Evolutionary conservation across 2,888 invertebrate genomes (phyloP).

Genomic region (Andrena haemorrhoa): DNA sequence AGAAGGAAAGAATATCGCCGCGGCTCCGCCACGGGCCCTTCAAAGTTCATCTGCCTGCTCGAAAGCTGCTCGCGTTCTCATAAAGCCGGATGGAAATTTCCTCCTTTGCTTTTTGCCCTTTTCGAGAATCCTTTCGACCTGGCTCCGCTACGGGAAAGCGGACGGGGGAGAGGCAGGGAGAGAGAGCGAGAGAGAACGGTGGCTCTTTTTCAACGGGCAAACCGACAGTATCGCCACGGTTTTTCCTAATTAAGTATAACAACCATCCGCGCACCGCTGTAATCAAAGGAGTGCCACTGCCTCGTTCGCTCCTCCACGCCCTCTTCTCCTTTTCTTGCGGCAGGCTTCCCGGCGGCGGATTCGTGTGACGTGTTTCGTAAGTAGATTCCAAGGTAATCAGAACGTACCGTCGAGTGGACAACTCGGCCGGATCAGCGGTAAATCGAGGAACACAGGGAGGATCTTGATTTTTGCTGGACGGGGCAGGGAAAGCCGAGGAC

Average conservation of each 20-base stretch:
- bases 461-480: constrained; percentile 20
- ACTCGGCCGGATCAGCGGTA: background rate
- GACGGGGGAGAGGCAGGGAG: too few species aligned
- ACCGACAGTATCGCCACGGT: constrained; percentile 41
- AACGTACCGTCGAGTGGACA: background rate
- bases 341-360: background rate
- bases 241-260: constrained; percentile 57
- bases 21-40: constrained; percentile 41
- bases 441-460: constrained; percentile 5
- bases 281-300: constrained; percentile 39
- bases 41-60: constrained; percentile 63
- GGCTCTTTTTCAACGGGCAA: constrained; percentile 32
- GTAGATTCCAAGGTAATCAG: background rate
- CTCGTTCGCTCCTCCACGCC: background rate
- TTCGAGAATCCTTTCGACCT: constrained; percentile 57
- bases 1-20: constrained; percentile 46
- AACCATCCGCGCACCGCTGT: constrained; percentile 34
- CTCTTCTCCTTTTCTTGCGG: background rate
- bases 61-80: constrained; percentile 45
- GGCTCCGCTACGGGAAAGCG: constrained; percentile 15
- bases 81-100: constrained; percentile 47
- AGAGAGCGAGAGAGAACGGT: background rate
- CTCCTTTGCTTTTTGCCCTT: constrained; percentile 35
- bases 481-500: constrained; percentile 5
- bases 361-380: constrained; percentile 2